Evolutionary conservation across 23 tunicate genomes (phyloP), one percentile per base, ranked within the genome.

Genomic region (Halocynthia aurantium): DNA sequence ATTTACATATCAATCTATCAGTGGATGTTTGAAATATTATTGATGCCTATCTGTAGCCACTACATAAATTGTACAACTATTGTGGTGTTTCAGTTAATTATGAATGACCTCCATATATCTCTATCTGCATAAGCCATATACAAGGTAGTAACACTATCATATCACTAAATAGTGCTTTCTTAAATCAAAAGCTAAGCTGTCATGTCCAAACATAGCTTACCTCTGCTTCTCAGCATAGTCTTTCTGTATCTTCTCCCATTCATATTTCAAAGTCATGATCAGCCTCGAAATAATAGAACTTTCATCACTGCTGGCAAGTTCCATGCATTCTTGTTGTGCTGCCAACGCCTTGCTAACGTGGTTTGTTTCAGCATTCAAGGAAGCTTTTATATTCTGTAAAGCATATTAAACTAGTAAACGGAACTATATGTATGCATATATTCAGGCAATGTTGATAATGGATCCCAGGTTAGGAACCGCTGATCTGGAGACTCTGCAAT

Each of bases 291-390:
- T 74, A 49, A 54, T 53, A 22, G 57, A 13, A 54, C 56, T 74
- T 56, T 74, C 78, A 56, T 74, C 78, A 44, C 22, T 54, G 31
- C 78, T 74, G 50, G 78, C 78, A 19, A 74, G 71, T 74, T 74
- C 78, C 22, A 62, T 74, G 21, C 78, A 74, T 52, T 74, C 78
- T 6, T 74, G 55, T n/a, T 74, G 78, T 7, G 78, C 78, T 55
- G 56, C 78, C 13, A 51, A 19, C n/a, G 78, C 18, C 56, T 74
- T 74, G n/a, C 31, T 49, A 53, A 74, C 78, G 10, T 62, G 6
- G 20, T 53, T 54, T 8, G 78, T 54, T 53, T 74, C 78, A 56
- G 55, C 60, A 10, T 74, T 64, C 8, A 74, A 44, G 5, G 78
- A 74, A 17, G 55, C 31, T 54, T 74, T 74, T 20, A 74, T 74